Percentiles rank a stretch among this genome's conserved stretches.
These are phyloP conservation scores for Phymatocera aterrima DNA, from an alignment of 2,888 invertebrate species.

Conservation along the genomic window DNA sequence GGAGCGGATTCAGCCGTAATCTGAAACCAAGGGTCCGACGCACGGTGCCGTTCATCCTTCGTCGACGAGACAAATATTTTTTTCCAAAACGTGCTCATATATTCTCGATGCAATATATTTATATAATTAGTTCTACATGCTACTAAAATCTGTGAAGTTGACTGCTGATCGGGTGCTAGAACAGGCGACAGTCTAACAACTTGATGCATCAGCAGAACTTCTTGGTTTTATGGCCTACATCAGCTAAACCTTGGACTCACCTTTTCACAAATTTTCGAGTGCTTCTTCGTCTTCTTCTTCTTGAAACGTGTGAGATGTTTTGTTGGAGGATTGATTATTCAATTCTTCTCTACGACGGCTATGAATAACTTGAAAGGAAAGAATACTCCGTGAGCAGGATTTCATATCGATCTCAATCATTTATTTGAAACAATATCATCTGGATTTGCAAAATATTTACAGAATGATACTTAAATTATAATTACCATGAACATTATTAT, in stretches of 20 bases:
- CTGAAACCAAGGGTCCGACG: too few relatives aligned
- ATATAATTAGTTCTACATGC: not conserved
- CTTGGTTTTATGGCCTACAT: not conserved
- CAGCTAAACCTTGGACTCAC: not conserved
- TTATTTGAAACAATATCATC: conserved; percentile 7
- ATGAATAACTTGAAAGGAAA: too few relatives aligned
- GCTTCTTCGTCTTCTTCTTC: not conserved
- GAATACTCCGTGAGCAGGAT: not conserved
- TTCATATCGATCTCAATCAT: not conserved
- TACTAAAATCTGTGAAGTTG: conserved; percentile 1
- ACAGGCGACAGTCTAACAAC: conserved; percentile 20
- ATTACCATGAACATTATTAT: too few relatives aligned
- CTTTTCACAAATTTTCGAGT: conserved; percentile 1
- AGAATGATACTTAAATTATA: not conserved
- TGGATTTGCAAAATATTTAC: conserved; percentile 7
- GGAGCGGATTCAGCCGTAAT: too few relatives aligned
- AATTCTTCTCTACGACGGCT: too few relatives aligned
- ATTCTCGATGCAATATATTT: not conserved
- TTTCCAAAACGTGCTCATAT: too few relatives aligned
- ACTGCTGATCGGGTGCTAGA: not conserved
- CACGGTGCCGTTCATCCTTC: too few relatives aligned
- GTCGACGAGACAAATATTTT: too few relatives aligned
- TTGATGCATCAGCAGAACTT: conserved; percentile 24
- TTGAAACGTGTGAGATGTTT: too few relatives aligned
- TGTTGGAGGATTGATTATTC: too few relatives aligned